Conservation (phyloP, 2,888 invertebrate species). For the Heteromurus nitidus region DNA sequence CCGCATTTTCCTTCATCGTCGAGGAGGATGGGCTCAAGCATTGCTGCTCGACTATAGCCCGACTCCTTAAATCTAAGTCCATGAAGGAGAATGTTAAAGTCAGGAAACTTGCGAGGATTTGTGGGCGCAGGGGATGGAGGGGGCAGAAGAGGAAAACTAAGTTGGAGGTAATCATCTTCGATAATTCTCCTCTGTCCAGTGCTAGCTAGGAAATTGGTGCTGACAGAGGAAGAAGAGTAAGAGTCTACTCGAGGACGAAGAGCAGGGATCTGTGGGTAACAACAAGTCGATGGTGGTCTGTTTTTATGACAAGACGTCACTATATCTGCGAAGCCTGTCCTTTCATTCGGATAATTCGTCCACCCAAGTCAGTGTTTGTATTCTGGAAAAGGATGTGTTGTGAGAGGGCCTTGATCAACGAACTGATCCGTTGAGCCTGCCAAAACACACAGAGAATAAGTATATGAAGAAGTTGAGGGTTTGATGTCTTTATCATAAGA, state of each 20-base stretch:
- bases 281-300: conserved; percentile 44
- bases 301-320: conserved; percentile 20
- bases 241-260: conserved; percentile 13
- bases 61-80: conserved; percentile 58
- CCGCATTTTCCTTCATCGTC: conserved; percentile 31
- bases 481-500: conserved; percentile 9
- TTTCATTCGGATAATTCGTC: conserved; percentile 63
- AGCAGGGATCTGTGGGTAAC: conserved; percentile 33
- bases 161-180: conserved; percentile 59
- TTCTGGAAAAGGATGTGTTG: conserved; percentile 69
- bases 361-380: conserved; percentile 71
- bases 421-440: conserved; percentile 70
- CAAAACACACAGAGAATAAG: conserved; percentile 59
- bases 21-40: conserved; percentile 28
- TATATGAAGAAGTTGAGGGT: conserved; percentile 21
- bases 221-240: conserved; percentile 32
- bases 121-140: conserved; percentile 59
- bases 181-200: conserved; percentile 53
- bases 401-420: conserved; percentile 56
- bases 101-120: conserved; percentile 44
- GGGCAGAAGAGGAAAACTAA: conserved; percentile 54
- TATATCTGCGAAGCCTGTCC: conserved; percentile 52
- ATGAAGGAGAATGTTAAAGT: conserved; percentile 59
- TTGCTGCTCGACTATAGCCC: conserved; percentile 33
- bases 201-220: conserved; percentile 53